Base-by-base conservation (phyloP, 2,113 vertebrate species). In the Varanus salvator region DNA sequence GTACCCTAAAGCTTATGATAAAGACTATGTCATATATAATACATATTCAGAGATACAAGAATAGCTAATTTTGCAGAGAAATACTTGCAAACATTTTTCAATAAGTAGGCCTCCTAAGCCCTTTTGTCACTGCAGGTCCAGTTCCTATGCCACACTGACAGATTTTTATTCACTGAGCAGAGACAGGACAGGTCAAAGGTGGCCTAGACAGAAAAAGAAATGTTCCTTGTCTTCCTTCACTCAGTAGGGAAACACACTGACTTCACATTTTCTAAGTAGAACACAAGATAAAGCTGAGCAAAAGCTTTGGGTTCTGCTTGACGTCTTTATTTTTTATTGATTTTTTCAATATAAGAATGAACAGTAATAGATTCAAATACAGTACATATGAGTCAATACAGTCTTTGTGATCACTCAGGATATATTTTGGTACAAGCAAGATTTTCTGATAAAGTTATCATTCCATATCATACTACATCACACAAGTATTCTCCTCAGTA, bases 11-110 rank as follows among this genome's bases (percentile, higher is more conserved):
- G 93, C n/a, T 87, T 92, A 90, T 48, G 52, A 92, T 94, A 93
- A 92, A 85, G 72, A 93, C 19, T 12, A 93, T 84, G 88, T 95
- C 94, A 93, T 91, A 93, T 4, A 94, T 85, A 94, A 93, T 91
- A 91, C 1, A 95, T 82, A 93, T 29, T 91, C 15, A 17, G 1
- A 76, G 38, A 72, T 50, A 94, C 11, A 94, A 82, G 80, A 27
- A 94, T 91, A 27, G 64, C 3, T 92, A 12, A 44, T 75, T 66
- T 91, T 74, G 52, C 50, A 92, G 91, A 92, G 29, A 66, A 94
- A 90, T 74, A 89, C 1, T 92, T 89, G 90, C 44, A 92, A 96
- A 93, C 31, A 7, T 34, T 21, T 84, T 93, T 92, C 54, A 93
- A 74, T 12, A 72, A 74, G 77, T 14, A 80, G 6, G 78, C 72